Base-by-base conservation (phyloP, 2,888 invertebrate species). In the Nipponacmea schrenckii region DNA sequence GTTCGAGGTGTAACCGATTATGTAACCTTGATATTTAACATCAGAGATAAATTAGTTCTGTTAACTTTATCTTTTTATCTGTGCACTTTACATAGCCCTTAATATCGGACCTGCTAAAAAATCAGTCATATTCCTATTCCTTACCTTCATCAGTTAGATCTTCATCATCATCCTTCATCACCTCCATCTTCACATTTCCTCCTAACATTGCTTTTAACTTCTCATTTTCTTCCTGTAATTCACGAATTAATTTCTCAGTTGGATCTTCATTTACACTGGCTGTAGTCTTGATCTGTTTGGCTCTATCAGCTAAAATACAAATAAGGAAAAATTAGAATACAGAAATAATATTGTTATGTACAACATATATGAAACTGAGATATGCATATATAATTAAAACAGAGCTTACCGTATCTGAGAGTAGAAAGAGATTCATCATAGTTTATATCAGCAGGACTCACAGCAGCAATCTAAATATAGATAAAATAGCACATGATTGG, bases 191-290 rank as follows among this genome's bases (percentile, higher is more conserved):
- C 8, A 83, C 70, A 31, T 82, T 78, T 10, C 90, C 90, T 24
- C 84, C 82, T 64, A 91, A 77, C 84, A 89, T 81, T 68, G 86
- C 83, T 82, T 90, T 90, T 65, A 92, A 85, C 64, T 86, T 85
- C 26, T 90, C 90, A 80, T 91, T 92, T 81, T 92, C 91, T 74
- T 90, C 91, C 79, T 90, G 89, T 63, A 92, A 87, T 74, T 92
- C 91, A 48, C 91, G 82, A 72, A 92, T 90, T 74, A 91, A 83
- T 71, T 90, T 89, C 67, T 91, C 91, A 0, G 91, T 91, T 2
- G 91, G 90, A 79, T 91, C 91, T 81, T 92, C 91, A 80, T 92
- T 92, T 7, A 92, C 89, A 1, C 88, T 86, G 3, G 91, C 91
- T 68, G 88, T 87, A 10, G 91, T 91, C 81, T 90, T 90, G 77